These are phyloP conservation scores for Gymnoscelis rufifasciata DNA, from an alignment of 2,888 invertebrate species.

Conservation along the genomic window DNA sequence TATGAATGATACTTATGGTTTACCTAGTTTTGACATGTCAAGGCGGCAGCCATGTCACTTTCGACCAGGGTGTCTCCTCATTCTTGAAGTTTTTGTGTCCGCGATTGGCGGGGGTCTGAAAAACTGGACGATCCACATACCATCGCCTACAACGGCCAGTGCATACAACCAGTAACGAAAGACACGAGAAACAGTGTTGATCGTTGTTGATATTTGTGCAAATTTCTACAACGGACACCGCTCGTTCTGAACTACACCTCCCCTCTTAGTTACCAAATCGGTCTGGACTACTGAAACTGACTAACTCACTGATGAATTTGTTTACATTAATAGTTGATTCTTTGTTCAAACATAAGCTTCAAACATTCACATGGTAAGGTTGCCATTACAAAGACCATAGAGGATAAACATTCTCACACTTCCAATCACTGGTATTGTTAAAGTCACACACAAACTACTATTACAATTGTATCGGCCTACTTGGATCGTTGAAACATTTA, in stretches of 20 bases:
- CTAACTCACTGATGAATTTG: conserved; percentile 48
- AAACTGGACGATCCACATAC: conserved; percentile 80
- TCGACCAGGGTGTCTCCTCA: conserved; percentile 68
- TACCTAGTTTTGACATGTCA: conserved; percentile 74
- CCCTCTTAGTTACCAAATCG: conserved; percentile 49
- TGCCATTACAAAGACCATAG: conserved; percentile 52
- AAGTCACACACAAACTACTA: conserved; percentile 1
- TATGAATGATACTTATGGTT: conserved; percentile 79
- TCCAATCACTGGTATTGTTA: not conserved
- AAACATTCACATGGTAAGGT: conserved; percentile 56
- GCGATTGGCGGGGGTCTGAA: conserved; percentile 77
- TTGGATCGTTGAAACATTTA: conserved; percentile 11
- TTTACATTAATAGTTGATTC: not conserved
- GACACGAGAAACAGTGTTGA: conserved; percentile 62
- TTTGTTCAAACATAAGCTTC: conserved; percentile 44
- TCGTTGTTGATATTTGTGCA: conserved; percentile 73
- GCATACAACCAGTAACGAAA: conserved; percentile 66
- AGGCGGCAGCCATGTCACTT: conserved; percentile 72
- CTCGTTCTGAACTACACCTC: conserved; percentile 51
- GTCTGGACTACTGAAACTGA: conserved; percentile 58
- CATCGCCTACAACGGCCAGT: conserved; percentile 75
- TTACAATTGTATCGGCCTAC: conserved; percentile 10
- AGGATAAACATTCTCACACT: conserved; percentile 13
- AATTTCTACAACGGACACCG: conserved; percentile 76
- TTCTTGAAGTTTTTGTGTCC: conserved; percentile 69